phyloP scores from a whole-genome alignment of 2,113 vertebrate species.

The Cardinalis cardinalis region DNA sequence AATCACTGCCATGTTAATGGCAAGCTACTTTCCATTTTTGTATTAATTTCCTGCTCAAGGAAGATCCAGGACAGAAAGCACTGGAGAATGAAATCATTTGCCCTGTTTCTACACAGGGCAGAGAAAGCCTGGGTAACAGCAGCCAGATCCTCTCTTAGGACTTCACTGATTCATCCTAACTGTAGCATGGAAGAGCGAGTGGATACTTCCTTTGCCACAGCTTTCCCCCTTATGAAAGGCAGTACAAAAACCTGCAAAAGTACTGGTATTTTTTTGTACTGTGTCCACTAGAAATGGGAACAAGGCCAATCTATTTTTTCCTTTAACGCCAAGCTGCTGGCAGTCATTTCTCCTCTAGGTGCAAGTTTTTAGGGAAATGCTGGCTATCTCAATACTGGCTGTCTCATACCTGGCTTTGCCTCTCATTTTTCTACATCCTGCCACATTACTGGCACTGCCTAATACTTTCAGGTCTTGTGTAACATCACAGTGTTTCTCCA shows the following conservation, averaged over 20 bases:
- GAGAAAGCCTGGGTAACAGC: background rate
- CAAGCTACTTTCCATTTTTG: conserved; percentile 38
- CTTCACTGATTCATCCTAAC: background rate
- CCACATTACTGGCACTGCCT: background rate
- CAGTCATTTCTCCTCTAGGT: background rate
- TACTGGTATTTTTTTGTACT: background rate
- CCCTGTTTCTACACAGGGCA: background rate
- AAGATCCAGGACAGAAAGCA: background rate
- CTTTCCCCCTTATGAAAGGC: background rate
- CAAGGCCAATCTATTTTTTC: background rate
- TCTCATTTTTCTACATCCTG: background rate
- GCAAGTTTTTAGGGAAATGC: background rate
- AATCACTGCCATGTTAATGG: conserved; percentile 44
- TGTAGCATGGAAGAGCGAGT: background rate
- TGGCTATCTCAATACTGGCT: background rate
- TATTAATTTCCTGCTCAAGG: conserved; percentile 15
- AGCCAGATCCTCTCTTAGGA: background rate
- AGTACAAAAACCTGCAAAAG: background rate
- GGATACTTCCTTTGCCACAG: background rate
- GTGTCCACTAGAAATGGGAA: background rate
- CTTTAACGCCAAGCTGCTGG: background rate
- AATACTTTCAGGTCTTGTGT: background rate
- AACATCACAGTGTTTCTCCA: background rate
- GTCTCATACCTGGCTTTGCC: background rate
- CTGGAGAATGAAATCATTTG: background rate